Percentiles rank a stretch among this genome's conserved stretches.
Evolutionary conservation across 2,888 invertebrate genomes (phyloP).

Genomic region (Nymphalis urticae): DNA sequence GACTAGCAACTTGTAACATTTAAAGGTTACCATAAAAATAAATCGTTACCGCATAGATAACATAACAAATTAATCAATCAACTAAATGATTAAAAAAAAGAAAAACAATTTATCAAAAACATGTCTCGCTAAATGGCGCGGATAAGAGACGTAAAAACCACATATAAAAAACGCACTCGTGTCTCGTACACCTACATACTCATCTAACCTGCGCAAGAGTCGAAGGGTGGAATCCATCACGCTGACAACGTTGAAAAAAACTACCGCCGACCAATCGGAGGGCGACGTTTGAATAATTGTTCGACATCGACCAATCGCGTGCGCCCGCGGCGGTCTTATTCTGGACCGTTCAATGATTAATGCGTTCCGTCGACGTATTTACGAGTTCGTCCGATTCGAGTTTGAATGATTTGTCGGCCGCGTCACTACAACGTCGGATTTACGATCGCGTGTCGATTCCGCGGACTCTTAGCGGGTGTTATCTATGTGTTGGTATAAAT

Average conservation of each 20-base stretch:
- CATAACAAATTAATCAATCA: conserved; percentile 10
- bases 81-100: conserved; percentile 7
- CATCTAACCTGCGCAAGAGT: conserved; percentile 64
- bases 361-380: conserved; percentile 68
- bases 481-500: conserved; percentile 14
- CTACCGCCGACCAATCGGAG: conserved; percentile 69
- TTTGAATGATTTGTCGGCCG: conserved; percentile 76
- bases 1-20: conserved; percentile 4
- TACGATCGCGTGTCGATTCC: conserved; percentile 65
- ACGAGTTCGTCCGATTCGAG: conserved; percentile 66
- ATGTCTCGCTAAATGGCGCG: conserved; percentile 19
- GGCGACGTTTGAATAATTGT: conserved; percentile 78
- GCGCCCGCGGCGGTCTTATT: conserved; percentile 67
- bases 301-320: conserved; percentile 72
- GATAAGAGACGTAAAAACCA: conserved; percentile 25
- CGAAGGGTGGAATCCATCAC: conserved; percentile 79
- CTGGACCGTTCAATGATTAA: conserved; percentile 73
- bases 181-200: conserved; percentile 30
- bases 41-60: conserved; percentile 9
- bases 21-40: conserved; percentile 9
- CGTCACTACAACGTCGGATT: conserved; percentile 66
- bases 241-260: conserved; percentile 66
- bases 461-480: conserved; percentile 4
- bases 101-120: conserved; percentile 16
- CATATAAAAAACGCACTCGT: conserved; percentile 32